A percentile compares a stretch with the other conserved stretches of the same genome.
phyloP scores from a whole-genome alignment of 1,140 invertebrate species.

The Bathynomus jamesi region DNA sequence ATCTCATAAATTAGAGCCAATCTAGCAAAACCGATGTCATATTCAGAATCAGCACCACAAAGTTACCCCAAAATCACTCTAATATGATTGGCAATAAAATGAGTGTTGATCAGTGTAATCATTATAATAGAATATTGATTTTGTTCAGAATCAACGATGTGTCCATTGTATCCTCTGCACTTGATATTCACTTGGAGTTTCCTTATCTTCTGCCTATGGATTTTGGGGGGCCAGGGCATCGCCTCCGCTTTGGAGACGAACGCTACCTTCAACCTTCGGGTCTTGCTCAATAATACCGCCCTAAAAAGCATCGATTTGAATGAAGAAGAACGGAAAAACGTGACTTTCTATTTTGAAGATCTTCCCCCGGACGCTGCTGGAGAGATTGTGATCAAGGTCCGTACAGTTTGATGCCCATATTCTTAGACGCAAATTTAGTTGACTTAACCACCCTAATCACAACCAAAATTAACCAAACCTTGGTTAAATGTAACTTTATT shows the following conservation, averaged over 20 bases:
- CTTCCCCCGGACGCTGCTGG: neutral
- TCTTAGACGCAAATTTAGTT: no score
- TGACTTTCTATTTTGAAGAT: neutral
- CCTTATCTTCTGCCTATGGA: neutral
- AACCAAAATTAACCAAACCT: no score
- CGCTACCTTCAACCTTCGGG: neutral
- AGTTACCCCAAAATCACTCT: no score
- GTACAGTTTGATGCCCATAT: no score
- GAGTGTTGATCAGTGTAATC: no score
- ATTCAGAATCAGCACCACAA: no score
- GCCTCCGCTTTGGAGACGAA: neutral
- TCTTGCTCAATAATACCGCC: neutral
- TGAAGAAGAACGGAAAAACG: neutral
- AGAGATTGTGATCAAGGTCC: neutral
- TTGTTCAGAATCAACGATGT: neutral
- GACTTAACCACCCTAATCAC: no score
- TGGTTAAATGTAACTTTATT: no score
- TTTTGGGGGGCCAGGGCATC: neutral
- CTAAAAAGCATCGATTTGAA: neutral
- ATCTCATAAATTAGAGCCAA: no score
- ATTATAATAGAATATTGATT: no score
- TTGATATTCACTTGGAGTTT: neutral
- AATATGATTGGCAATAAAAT: no score
- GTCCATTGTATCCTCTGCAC: neutral
- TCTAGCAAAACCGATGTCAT: no score